Conservation (phyloP, 2,113 vertebrate species). For the Psammodynastes pulverulentus region DNA sequence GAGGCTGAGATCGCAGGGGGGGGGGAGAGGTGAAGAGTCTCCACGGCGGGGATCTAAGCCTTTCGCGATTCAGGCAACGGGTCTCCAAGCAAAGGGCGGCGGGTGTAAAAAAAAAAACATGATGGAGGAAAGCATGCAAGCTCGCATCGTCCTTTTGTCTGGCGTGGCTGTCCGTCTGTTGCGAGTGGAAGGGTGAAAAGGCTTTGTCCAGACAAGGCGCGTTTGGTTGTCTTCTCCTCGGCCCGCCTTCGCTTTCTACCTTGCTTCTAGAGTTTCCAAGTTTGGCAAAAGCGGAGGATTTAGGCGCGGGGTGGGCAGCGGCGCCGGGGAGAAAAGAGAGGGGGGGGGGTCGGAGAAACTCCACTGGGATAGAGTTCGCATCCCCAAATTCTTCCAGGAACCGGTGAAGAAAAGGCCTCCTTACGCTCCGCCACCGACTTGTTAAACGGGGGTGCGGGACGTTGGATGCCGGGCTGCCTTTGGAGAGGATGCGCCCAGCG, state of each 20-base stretch:
- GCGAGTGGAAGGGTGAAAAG: slow-evolving; percentile 12
- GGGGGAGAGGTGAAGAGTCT: neutral
- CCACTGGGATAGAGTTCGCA: neutral
- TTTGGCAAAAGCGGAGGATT: neutral
- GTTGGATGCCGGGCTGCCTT: slow-evolving; percentile 10
- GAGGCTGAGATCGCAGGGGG: neutral
- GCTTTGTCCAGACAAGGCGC: slow-evolving; percentile 23
- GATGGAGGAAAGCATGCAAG: neutral
- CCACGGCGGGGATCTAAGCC: neutral
- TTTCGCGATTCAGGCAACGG: neutral
- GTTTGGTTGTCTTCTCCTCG: fast-evolving
- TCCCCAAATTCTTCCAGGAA: neutral
- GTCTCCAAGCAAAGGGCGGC: neutral
- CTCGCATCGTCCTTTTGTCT: slow-evolving; percentile 31
- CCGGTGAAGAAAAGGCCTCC: neutral
- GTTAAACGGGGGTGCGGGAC: slow-evolving; percentile 7
- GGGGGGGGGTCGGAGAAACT: neutral
- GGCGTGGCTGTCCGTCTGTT: slow-evolving; percentile 7
- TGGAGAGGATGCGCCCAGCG: slow-evolving; percentile 3
- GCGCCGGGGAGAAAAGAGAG: fast-evolving
- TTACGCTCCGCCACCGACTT: neutral
- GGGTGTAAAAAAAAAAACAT: neutral
- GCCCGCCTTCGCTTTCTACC: neutral
- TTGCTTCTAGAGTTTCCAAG: slow-evolving; percentile 3
- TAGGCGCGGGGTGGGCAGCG: neutral